Percentiles rank a stretch among this genome's conserved stretches.
phyloP scores from a whole-genome alignment of 2,797 vertebrate genomes.

The Champsocephalus gunnari region DNA sequence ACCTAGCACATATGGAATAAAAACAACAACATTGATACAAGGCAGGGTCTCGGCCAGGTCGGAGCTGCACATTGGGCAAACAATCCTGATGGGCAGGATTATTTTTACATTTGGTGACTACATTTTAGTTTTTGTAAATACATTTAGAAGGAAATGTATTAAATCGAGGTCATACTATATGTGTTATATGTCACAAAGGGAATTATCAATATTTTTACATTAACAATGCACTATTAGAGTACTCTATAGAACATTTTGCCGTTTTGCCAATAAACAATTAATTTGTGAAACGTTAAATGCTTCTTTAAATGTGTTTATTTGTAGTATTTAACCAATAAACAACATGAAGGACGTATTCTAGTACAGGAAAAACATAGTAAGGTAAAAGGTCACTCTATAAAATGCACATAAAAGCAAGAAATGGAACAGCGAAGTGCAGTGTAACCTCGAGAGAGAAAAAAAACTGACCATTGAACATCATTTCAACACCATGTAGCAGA shows the following conservation, averaged over 20 bases:
- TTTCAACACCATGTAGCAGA: slow-evolving; percentile 38
- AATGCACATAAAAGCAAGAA: slow-evolving; percentile 11
- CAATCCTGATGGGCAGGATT: neutral
- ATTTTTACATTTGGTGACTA: neutral
- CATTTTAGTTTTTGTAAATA: too few species aligned
- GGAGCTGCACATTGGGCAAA: slow-evolving; percentile 2
- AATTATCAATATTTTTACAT: too few species aligned
- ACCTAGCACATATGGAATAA: slow-evolving; percentile 6
- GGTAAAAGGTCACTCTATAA: slow-evolving; percentile 27
- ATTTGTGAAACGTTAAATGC: too few species aligned
- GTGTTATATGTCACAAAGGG: too few species aligned
- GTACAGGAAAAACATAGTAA: neutral
- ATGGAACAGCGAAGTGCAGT: neutral
- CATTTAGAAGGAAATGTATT: too few species aligned
- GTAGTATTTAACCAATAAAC: neutral
- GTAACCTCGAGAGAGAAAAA: slow-evolving; percentile 17
- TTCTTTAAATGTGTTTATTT: neutral
- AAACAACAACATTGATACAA: neutral
- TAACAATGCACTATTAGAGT: too few species aligned
- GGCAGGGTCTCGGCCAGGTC: neutral
- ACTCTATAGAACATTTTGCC: too few species aligned
- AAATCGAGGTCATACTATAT: too few species aligned
- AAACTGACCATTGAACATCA: slow-evolving; percentile 37
- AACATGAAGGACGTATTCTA: neutral
- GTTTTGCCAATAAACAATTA: too few species aligned